Conservation (phyloP, 2,113 vertebrate species). For the Gorsachius goisagi region DNA sequence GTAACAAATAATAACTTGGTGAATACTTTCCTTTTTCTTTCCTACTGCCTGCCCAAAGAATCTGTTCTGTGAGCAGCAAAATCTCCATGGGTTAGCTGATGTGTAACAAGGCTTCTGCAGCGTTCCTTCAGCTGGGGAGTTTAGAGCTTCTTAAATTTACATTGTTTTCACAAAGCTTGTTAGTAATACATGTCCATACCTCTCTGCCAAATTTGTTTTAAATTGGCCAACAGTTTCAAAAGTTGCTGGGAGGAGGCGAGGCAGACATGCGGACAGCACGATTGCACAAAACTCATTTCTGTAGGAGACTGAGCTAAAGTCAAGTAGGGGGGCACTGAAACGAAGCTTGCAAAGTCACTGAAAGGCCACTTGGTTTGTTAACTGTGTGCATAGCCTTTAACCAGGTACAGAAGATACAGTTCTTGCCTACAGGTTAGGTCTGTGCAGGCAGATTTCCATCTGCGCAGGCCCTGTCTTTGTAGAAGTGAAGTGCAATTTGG, state of each 20-base stretch:
- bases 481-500: not conserved
- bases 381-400: not conserved
- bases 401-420: not conserved
- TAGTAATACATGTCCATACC: not conserved
- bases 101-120: not conserved
- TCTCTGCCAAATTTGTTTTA: not conserved
- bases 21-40: not conserved
- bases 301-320: not conserved
- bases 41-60: not conserved
- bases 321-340: not conserved
- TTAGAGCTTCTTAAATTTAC: not conserved
- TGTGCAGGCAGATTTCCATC: not conserved
- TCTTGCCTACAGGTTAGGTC: not conserved
- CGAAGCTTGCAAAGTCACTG: not conserved
- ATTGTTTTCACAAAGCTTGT: not conserved
- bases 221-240: not conserved
- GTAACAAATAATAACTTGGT: not conserved
- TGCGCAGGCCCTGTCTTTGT: not conserved
- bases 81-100: rapidly evolving
- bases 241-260: not conserved
- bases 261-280: not conserved
- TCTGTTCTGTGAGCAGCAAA: not conserved
- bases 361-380: not conserved
- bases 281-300: not conserved
- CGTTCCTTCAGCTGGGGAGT: not conserved